Base-by-base conservation (phyloP, 2,888 invertebrate species). In the Euzetes globulus region DNA sequence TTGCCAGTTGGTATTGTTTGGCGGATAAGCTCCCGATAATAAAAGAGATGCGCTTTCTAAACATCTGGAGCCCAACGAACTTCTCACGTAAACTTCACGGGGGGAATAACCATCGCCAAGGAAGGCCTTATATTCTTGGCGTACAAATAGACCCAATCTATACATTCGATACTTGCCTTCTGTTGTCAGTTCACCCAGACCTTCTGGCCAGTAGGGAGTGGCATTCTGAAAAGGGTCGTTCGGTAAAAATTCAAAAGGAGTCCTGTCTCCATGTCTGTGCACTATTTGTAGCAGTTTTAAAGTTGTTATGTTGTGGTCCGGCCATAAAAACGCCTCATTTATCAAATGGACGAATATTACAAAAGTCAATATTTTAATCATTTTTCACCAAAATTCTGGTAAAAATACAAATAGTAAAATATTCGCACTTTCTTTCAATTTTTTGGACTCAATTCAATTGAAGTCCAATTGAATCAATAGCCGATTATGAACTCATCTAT, bases 181-280 rank as follows among this genome's bases (percentile, higher is more conserved):
- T 4, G 17, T 7, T 33, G 72, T 60, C 17, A 76, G 45, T 25
- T 76, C 72, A 11, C 60, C 70, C 6, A 72, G 11, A 0, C 76
- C 76, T 72, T 76, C 72, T 9, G 63, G 70, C 76, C 76, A 76
- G 45, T 63, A 75, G n/a, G 9, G 6, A 11, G 17, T 15, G 5
- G 41, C 45, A 33, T 73, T 25, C 3, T 29, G 29, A 52, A 71
- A 75, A 1, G 76, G 76, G 41, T 76, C 76, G n/a, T 75, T 75
- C 13, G 50, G 41, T 5, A 71, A 27, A 11, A 70, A 68, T 6
- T 52, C 33, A n/a, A n/a, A 15, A 13, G 75, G 58, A n/a, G 73
- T 45, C 13, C 75, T 25, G 45, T 75, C 75, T 27, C 73, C 75
- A 55, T 75, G 75, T 58, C 73, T 65, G 50, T 73, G 73, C 13